Base-by-base conservation (phyloP, 2,797 vertebrate genomes). In the Helostoma temminkii region DNA sequence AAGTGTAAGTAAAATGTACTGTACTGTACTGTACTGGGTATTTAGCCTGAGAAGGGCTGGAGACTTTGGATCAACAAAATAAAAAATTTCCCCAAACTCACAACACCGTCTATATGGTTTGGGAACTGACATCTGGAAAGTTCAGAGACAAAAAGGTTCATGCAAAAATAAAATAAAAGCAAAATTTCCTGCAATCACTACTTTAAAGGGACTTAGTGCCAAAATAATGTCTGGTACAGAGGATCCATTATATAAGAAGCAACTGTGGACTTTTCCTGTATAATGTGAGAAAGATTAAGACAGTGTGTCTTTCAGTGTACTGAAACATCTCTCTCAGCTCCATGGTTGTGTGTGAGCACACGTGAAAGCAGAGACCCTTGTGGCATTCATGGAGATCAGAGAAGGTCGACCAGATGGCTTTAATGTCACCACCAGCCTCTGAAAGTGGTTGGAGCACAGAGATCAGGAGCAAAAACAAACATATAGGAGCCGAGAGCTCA, bases 401-500 rank as follows among this genome's bases (percentile, higher is more conserved):
- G 71, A 2, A 30, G 66, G 66, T 76, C 19, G 11, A 36, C 55
- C 92, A 92, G 88, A 91, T 88, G 88, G 85, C 84, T 91, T 88
- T 88, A 91, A 93, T 93, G 91, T 85, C 86, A 83, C 72, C 63
- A 66, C 49, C 48, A 21, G 83, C 71, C 84, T 81, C 69, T 61
- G 68, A 89, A 79, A 80, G 72, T 11, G 25, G 58, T 36, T 60
- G 66, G 68, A 79, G 80, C 18, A 36, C 74, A 57, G 74, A 72
- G 70, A 87, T 76, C 49, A 74, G 81, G 63, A 90, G 84, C 47
- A 66, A 90, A 92, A 85, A 90, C 82, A 87, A 88, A 89, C 78
- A 83, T 50, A 24, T 61, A 81, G 71, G 70, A 76, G 62, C 72
- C 37, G 45, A 62, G 54, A 57, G 67, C 63, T 55, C 45, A 37